A percentile compares a stretch with the other conserved stretches of the same genome.
Evolutionary conservation across 2,797 vertebrate species (phyloP).

Genomic region (Sebastes jordani): DNA sequence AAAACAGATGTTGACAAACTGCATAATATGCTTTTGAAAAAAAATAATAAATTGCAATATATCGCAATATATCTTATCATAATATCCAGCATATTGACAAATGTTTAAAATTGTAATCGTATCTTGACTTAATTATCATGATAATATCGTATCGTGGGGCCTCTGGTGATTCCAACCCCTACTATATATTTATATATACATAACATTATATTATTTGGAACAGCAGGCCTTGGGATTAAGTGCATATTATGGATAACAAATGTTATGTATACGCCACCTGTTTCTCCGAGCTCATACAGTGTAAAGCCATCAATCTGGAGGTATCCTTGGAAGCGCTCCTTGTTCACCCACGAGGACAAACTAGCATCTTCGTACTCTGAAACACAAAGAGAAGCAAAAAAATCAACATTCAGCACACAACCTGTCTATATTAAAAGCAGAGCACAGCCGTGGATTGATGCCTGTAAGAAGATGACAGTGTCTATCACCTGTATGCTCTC

Average conservation of each 20-base stretch:
- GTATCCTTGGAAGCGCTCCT: constrained; percentile 95
- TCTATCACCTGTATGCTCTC: constrained; percentile 31
- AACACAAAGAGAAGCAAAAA: constrained; percentile 39
- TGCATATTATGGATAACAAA: neutral
- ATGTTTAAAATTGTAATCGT: no score
- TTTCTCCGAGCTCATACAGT: constrained; percentile 96
- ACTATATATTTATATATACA: fast-evolving
- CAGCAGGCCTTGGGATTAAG: neutral
- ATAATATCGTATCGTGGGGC: no score
- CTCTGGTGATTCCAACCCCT: no score
- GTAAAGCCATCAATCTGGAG: constrained; percentile 94
- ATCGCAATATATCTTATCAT: no score
- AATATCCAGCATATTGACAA: no score
- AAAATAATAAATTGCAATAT: no score
- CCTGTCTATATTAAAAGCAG: constrained; percentile 31
- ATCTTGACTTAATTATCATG: no score
- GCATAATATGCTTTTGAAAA: no score
- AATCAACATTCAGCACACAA: constrained; percentile 41
- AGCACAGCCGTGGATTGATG: constrained; percentile 37
- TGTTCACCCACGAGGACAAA: constrained; percentile 93
- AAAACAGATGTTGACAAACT: no score
- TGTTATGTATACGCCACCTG: constrained; percentile 80
- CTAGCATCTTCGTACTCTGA: constrained; percentile 95
- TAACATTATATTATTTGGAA: fast-evolving
- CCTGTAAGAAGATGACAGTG: constrained; percentile 46